Base-by-base conservation (phyloP, 2,888 invertebrate genomes). In the Pocota personata region DNA sequence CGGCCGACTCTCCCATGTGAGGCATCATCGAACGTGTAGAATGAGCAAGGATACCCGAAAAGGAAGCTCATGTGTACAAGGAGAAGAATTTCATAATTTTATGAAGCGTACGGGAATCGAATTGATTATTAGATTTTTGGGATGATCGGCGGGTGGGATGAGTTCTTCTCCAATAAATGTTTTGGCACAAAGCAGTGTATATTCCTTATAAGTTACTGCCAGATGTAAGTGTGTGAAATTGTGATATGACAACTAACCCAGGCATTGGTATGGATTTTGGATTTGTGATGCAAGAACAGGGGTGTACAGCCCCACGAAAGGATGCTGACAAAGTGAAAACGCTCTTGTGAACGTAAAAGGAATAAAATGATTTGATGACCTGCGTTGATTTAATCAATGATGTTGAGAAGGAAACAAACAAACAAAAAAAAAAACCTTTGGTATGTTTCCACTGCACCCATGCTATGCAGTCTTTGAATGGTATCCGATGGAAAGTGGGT, bases 61-160 rank as follows among this genome's bases (percentile, higher is more conserved):
- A 69, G 19, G 46, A 76, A 50, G 77, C 69, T 60, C 67, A 75
- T 69, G 72, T 79, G 48, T 19, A 46, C 58, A 55, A 58, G 50
- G 40, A 73, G 72, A 78, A 75, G 64, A 75, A 79, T 82, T 82
- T 76, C 86, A 82, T 86, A 86, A 86, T 86, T 86, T 86, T 86
- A 80, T 86, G 86, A 86, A 86, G 71, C 86, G 82, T 82, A 86
- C 86, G 86, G 72, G 86, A 82, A 76, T 82, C 76, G 86, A 86
- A 86, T 86, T 86, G 60, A 82, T 86, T 80, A 86, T 86, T 48
- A 76, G 71, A 30, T 40, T 48, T 48, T 48, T 32, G 43, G 32
- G 40, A 60, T 78, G 69, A 69, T 77, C 67, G 52, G 50, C 30
- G 14, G 14, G 10, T 55, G 55, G 75, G 14, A 43, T 30, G 52